These are phyloP conservation scores for Ecdyonurus torrentis DNA, from an alignment of 2,888 invertebrate genomes.

Conservation along the genomic window DNA sequence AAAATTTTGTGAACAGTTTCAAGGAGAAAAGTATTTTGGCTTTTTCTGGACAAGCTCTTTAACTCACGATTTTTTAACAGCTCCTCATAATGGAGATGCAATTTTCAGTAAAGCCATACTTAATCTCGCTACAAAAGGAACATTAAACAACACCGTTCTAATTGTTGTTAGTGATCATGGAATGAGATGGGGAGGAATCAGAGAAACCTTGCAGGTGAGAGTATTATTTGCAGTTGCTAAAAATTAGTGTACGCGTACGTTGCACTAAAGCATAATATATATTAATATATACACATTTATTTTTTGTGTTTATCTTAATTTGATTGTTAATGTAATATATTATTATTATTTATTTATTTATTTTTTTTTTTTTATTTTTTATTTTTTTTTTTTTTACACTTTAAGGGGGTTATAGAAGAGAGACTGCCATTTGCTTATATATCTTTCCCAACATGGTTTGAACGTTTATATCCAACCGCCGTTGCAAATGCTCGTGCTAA, in stretches of 20 bases:
- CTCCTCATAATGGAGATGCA: slow-evolving; percentile 52
- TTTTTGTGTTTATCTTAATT: too few relatives aligned
- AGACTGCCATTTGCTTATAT: slow-evolving; percentile 66
- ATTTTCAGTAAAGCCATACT: slow-evolving; percentile 29
- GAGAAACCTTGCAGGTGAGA: slow-evolving; percentile 55
- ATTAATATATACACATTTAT: too few relatives aligned
- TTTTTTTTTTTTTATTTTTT: too few relatives aligned
- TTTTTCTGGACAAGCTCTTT: slow-evolving; percentile 73
- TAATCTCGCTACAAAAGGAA: slow-evolving; percentile 35
- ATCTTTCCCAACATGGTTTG: slow-evolving; percentile 55
- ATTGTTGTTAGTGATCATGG: slow-evolving; percentile 78
- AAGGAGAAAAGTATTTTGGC: slow-evolving; percentile 47
- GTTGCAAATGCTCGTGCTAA: slow-evolving; percentile 48
- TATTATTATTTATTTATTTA: too few relatives aligned
- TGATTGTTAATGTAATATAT: too few relatives aligned
- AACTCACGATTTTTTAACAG: slow-evolving; percentile 71
- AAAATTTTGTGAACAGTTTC: slow-evolving; percentile 31
- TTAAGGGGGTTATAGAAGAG: slow-evolving; percentile 67
- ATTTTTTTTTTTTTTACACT: too few relatives aligned
- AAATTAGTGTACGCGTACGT: too few relatives aligned
- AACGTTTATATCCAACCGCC: slow-evolving; percentile 38
- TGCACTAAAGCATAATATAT: too few relatives aligned
- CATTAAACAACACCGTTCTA: slow-evolving; percentile 49
- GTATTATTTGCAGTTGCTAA: too few relatives aligned
- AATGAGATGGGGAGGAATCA: slow-evolving; percentile 67